Conservation (phyloP, 2,888 invertebrate species). For the Thereva unica region DNA sequence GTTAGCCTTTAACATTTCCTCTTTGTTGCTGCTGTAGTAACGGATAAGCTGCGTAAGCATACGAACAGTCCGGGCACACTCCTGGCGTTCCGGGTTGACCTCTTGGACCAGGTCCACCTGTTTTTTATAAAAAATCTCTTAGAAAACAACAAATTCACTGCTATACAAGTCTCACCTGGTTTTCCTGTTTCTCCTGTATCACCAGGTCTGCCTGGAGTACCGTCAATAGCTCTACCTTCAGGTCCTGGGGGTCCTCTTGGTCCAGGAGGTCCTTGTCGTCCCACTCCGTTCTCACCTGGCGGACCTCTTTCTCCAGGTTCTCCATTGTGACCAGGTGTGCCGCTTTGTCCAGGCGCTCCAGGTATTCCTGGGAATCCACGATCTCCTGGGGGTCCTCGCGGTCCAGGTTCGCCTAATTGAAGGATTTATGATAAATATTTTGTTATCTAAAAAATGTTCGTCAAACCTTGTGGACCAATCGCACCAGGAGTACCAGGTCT, state of each 20-base stretch:
- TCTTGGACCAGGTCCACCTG: slow-evolving; percentile 67
- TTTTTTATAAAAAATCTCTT: slow-evolving; percentile 12
- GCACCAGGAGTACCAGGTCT: slow-evolving; percentile 60
- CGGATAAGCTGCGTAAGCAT: slow-evolving; percentile 1
- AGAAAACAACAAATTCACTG: background rate
- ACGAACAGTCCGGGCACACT: slow-evolving; percentile 50
- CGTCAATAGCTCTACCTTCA: slow-evolving; percentile 69
- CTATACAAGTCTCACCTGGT: slow-evolving; percentile 64
- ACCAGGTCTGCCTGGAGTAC: slow-evolving; percentile 72
- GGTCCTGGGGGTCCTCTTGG: slow-evolving; percentile 70
- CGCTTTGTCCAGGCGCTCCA: slow-evolving; percentile 69
- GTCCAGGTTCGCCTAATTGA: slow-evolving; percentile 61
- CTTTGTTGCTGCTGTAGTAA: slow-evolving; percentile 16
- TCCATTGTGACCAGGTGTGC: slow-evolving; percentile 59
- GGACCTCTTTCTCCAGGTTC: slow-evolving; percentile 77
- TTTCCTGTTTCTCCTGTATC: slow-evolving; percentile 73
- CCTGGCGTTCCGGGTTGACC: slow-evolving; percentile 64
- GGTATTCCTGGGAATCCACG: slow-evolving; percentile 73
- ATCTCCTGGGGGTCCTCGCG: slow-evolving; percentile 65
- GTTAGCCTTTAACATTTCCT: slow-evolving; percentile 16
- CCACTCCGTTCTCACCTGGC: slow-evolving; percentile 70
- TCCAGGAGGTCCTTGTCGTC: slow-evolving; percentile 74
- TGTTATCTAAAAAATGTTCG: too few species aligned
- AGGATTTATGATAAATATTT: too few species aligned
- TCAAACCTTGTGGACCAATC: too few species aligned